phyloP scores from a whole-genome alignment of 2,888 invertebrate genomes.

The Lasioglossum pauxillum region DNA sequence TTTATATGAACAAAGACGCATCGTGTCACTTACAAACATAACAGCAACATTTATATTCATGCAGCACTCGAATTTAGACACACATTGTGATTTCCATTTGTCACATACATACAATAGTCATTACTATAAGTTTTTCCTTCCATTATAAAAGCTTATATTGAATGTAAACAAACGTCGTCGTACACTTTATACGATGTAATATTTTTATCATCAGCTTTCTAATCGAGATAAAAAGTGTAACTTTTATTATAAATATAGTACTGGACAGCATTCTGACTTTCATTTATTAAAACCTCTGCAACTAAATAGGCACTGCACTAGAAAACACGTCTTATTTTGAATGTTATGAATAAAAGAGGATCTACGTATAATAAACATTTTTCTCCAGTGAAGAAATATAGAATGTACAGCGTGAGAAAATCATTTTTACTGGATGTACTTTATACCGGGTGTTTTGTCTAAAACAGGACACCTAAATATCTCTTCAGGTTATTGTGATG shows the following conservation, averaged over 20 bases:
- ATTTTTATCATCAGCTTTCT: slow-evolving; percentile 35
- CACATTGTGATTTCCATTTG: slow-evolving; percentile 8
- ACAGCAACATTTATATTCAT: slow-evolving; percentile 44
- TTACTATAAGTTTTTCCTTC: slow-evolving; percentile 6
- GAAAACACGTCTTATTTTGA: not conserved
- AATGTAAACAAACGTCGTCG: slow-evolving; percentile 29
- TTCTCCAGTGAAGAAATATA: not conserved
- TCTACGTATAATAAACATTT: not conserved
- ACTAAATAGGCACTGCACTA: slow-evolving; percentile 35
- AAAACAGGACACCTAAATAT: too few relatives aligned
- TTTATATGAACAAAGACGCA: slow-evolving; percentile 22
- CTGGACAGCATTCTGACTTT: slow-evolving; percentile 58
- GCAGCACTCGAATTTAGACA: slow-evolving; percentile 42
- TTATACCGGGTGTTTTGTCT: too few relatives aligned
- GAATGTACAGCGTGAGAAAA: not conserved
- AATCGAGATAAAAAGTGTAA: slow-evolving; percentile 19
- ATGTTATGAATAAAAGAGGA: not conserved
- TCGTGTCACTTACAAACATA: slow-evolving; percentile 30
- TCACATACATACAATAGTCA: slow-evolving; percentile 25
- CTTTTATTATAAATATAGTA: slow-evolving; percentile 31
- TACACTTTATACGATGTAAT: slow-evolving; percentile 41
- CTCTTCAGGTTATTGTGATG: too few relatives aligned
- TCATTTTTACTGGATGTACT: slow-evolving; percentile 1
- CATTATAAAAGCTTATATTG: slow-evolving; percentile 38
- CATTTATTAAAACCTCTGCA: slow-evolving; percentile 43